Conservation (phyloP, 2,113 vertebrate genomes). For the Steatornis caripensis region DNA sequence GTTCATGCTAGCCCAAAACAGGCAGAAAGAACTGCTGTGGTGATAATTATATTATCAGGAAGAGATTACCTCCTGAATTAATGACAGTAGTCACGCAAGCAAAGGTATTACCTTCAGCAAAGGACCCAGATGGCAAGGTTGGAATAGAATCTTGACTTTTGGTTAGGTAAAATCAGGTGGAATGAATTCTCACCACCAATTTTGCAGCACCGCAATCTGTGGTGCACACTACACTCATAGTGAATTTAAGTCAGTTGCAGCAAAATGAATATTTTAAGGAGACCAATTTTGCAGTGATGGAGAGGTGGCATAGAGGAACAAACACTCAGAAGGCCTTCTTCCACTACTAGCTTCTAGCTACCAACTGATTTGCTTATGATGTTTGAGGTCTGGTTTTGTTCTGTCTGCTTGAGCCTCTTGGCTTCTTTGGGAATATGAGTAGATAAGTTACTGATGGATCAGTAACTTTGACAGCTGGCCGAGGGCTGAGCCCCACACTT, state of each 20-base stretch:
- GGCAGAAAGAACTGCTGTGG: background rate
- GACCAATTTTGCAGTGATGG: background rate
- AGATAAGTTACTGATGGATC: background rate
- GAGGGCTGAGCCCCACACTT: background rate
- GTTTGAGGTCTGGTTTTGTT: background rate
- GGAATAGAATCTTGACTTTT: background rate
- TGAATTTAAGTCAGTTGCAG: background rate
- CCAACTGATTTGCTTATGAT: background rate
- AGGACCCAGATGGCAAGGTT: background rate
- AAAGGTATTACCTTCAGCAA: background rate
- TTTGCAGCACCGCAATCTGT: background rate
- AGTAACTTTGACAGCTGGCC: background rate
- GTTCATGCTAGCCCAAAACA: background rate
- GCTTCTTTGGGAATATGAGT: background rate
- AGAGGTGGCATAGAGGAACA: background rate
- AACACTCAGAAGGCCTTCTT: background rate
- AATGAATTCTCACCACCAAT: background rate
- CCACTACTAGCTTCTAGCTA: background rate
- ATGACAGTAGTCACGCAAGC: background rate
- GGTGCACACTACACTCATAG: background rate
- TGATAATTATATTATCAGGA: background rate
- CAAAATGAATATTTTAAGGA: background rate
- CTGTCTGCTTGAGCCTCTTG: background rate
- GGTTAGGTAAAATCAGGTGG: background rate
- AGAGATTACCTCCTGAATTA: background rate